phyloP scores from a whole-genome alignment of 2,888 invertebrate species.

The Scaptomyza reducta region DNA sequence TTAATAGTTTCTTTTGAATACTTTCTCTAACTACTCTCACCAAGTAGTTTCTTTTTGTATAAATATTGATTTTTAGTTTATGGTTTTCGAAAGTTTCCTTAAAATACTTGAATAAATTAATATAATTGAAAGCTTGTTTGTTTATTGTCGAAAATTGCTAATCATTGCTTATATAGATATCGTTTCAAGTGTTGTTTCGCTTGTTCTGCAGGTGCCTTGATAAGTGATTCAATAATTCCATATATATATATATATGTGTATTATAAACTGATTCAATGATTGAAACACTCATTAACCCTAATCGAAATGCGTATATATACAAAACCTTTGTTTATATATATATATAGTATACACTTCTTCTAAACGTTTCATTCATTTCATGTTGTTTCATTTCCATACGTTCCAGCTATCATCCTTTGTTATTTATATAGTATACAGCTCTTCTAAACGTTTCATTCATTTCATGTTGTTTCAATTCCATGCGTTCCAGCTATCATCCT shows the following conservation, averaged over 20 bases:
- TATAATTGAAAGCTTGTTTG: background rate
- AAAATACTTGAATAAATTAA: background rate
- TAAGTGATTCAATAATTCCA: constrained; percentile 12
- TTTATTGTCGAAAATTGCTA: constrained; percentile 9
- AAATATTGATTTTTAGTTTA: background rate
- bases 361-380: background rate
- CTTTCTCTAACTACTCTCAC: no score
- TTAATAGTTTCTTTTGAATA: no score
- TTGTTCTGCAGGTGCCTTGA: constrained; percentile 5
- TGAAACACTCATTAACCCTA: constrained; percentile 66
- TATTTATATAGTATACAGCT: background rate
- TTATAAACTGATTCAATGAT: constrained; percentile 40
- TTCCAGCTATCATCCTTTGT: constrained; percentile 16
- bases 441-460: constrained; percentile 1
- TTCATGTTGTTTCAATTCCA: constrained; percentile 15
- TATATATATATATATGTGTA: background rate
- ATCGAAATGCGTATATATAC: constrained; percentile 31
- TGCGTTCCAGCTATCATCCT: constrained; percentile 16
- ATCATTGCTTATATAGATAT: constrained; percentile 2
- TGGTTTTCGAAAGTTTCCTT: background rate
- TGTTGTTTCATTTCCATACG: constrained; percentile 17
- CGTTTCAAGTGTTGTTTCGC: constrained; percentile 6
- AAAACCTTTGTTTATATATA: constrained; percentile 2
- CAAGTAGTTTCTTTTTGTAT: no score
- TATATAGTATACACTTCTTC: background rate